These are phyloP conservation scores for Augochlora pura DNA, from an alignment of 1,140 invertebrate species.

Conservation along the genomic window DNA sequence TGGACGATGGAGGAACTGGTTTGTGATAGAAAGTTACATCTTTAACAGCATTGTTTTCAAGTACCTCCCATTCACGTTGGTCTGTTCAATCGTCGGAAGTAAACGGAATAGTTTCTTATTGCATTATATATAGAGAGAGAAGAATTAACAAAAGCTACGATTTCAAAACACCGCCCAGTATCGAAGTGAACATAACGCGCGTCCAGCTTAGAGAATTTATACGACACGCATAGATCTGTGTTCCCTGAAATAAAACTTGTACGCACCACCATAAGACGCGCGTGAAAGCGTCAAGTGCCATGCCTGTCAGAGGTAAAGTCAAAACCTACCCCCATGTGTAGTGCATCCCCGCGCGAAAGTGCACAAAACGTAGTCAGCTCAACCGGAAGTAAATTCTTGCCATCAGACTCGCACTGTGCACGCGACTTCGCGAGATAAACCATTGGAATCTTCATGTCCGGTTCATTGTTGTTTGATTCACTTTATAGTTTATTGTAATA, in stretches of 20 bases:
- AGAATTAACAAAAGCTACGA: no score
- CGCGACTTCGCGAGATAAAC: constrained; percentile 53
- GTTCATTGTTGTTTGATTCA: constrained; percentile 76
- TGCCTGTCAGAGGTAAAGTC: constrained; percentile 63
- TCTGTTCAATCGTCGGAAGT: not conserved
- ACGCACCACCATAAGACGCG: constrained; percentile 62
- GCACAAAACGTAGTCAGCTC: constrained; percentile 58
- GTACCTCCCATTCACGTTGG: not conserved
- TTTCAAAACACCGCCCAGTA: not conserved
- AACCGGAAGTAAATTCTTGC: constrained; percentile 67
- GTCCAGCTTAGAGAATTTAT: constrained; percentile 20
- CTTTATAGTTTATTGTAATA: constrained; percentile 78
- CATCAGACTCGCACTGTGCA: constrained; percentile 60
- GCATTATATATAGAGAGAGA: not conserved
- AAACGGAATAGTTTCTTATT: not conserved
- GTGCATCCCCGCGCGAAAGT: constrained; percentile 46
- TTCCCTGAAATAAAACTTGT: not conserved
- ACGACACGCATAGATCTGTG: not conserved
- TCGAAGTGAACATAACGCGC: constrained; percentile 15
- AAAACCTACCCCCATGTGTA: constrained; percentile 49
- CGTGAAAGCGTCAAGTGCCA: constrained; percentile 76
- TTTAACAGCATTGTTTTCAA: not conserved
- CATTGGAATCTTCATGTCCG: constrained; percentile 57
- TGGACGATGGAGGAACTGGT: constrained; percentile 6
- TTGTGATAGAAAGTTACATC: constrained; percentile 31